These are phyloP conservation scores for Hippolais icterina DNA, from an alignment of 2,113 vertebrate genomes.

Conservation along the genomic window DNA sequence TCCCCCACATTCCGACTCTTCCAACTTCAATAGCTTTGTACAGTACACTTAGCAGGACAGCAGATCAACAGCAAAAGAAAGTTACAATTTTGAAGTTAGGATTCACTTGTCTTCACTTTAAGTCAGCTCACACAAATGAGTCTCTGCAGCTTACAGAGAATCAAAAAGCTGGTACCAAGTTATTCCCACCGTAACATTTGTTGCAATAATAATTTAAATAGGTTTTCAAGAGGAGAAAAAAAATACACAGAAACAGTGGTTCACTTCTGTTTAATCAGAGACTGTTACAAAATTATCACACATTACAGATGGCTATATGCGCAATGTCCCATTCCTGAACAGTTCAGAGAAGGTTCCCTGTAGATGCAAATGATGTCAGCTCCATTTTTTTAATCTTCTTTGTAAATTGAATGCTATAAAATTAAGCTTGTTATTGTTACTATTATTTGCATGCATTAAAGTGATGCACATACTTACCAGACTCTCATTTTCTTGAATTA, in stretches of 20 bases:
- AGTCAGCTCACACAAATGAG: not conserved
- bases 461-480: conserved; percentile 57
- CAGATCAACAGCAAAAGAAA: not conserved
- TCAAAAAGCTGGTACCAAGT: not conserved
- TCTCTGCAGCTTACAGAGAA: not conserved
- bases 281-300: not conserved
- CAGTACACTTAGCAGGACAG: not conserved
- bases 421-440: conserved; percentile 38
- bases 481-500: not conserved
- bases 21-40: not conserved
- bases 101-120: not conserved
- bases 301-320: not conserved
- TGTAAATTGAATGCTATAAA: conserved; percentile 22
- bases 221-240: not conserved
- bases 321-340: not conserved
- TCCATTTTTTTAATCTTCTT: not conserved
- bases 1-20: not conserved
- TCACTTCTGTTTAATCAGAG: conserved; percentile 51
- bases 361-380: not conserved
- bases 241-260: not conserved
- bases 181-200: not conserved
- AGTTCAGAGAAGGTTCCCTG: not conserved
- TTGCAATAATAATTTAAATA: not conserved
- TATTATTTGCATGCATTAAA: conserved; percentile 48
- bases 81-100: not conserved